Percentiles rank a stretch among this genome's conserved stretches.
Conservation (phyloP, 2,888 invertebrate species). For the Noctua janthe region DNA sequence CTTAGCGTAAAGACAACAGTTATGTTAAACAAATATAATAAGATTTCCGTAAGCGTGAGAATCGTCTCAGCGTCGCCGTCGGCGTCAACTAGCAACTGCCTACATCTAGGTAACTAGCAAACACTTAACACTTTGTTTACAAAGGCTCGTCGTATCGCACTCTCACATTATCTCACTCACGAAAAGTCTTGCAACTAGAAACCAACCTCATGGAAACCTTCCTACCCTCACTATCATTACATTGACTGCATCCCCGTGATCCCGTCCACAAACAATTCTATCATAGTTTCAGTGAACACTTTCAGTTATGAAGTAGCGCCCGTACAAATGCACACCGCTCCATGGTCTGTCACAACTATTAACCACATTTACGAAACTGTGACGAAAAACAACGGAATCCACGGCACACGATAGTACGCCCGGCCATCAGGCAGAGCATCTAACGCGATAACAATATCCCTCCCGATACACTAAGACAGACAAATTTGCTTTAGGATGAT, state of each 20-base stretch:
- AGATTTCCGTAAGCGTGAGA: slow-evolving; percentile 51
- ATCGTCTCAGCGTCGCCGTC: slow-evolving; percentile 15
- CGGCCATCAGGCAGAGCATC: slow-evolving; percentile 61
- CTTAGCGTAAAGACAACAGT: slow-evolving; percentile 28
- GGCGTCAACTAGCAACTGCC: slow-evolving; percentile 34
- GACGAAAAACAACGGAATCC: slow-evolving; percentile 63
- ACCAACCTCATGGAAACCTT: background rate
- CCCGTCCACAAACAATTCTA: background rate
- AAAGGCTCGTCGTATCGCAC: slow-evolving; percentile 48
- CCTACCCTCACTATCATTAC: background rate
- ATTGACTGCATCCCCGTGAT: slow-evolving; percentile 11
- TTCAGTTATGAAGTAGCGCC: slow-evolving; percentile 17
- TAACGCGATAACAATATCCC: slow-evolving; percentile 79
- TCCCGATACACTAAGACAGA: slow-evolving; percentile 82
- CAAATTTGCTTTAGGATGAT: slow-evolving; percentile 83
- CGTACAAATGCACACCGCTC: background rate
- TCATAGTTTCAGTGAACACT: slow-evolving; percentile 15
- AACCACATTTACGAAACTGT: slow-evolving; percentile 52
- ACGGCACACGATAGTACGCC: slow-evolving; percentile 62
- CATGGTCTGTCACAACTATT: slow-evolving; percentile 20
- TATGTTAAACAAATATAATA: slow-evolving; percentile 35
- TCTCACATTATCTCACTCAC: slow-evolving; percentile 42
- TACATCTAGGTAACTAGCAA: slow-evolving; percentile 19
- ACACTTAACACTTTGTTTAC: slow-evolving; percentile 48
- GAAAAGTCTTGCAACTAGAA: slow-evolving; percentile 15